Evolutionary conservation across 1,140 invertebrate genomes (phyloP), one percentile per base, ranked within the genome.

Genomic region (Dreissena rostriformis): DNA sequence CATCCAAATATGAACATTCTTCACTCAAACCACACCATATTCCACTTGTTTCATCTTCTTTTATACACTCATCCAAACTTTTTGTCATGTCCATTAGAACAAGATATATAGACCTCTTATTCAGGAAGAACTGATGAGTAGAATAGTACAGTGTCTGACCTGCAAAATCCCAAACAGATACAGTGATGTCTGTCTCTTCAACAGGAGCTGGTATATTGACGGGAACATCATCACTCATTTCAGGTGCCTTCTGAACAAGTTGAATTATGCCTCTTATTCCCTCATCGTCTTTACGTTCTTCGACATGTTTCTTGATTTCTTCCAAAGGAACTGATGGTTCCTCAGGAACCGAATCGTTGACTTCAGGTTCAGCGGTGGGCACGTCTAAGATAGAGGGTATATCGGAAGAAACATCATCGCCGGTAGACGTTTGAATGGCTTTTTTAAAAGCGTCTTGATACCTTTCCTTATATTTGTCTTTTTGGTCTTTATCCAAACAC

Each of bases 21-120:
- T 39, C 4, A 19, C 6, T 61, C 57, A 61, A 61, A 4, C 57
- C 57, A 19, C 17, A 61, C 17, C 17, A 61, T n/a, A 6, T 61
- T n/a, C 22, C 57, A 61, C 57, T 61, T 5, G 6, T 2, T 61
- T 61, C 57, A 5, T 39, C 39, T 39, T 39, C 39, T 39, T 39
- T 39, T 5, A 61, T 12, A 61, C 11, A 4, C 6, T 24, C 22
- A 24, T 61, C 11, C 57, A 61, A 24, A 24, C 22, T 12, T 12
- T 61, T 61, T 61, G 57, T 61, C 57, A 61, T 61, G 57, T 61
- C 57, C 57, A 61, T 61, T 24, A 61, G 22, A n/a, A 61, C 17
- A 19, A 61, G 57, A 11, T 61, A 61, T n/a, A 61, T 61, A n/a
- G 57, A 61, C 22, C 57, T 61, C 22, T 61, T 61, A 24, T 61